phyloP scores from a whole-genome alignment of 2,797 vertebrate species.

The Chelonia mydas region DNA sequence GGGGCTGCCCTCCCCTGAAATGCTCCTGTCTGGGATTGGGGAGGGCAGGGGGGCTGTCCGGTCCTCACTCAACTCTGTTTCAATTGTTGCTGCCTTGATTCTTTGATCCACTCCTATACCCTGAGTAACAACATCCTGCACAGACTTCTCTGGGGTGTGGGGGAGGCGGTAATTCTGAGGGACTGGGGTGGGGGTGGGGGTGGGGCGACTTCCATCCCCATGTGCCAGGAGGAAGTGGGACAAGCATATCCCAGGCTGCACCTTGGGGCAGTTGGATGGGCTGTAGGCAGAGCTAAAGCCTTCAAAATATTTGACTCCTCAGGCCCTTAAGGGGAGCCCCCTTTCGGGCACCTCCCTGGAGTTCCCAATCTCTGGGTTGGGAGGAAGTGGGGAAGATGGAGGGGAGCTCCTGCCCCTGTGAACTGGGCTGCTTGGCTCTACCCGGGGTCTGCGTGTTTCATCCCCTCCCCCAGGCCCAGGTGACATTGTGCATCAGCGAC shows the following conservation, averaged over 20 bases:
- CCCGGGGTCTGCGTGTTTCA: neutral
- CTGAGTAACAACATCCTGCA: neutral
- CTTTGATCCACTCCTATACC: neutral
- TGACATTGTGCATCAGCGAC: neutral
- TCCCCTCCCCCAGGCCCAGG: neutral
- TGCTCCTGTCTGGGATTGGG: neutral
- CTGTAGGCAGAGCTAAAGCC: neutral
- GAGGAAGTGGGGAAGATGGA: no score
- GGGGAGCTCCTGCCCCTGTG: accelerated
- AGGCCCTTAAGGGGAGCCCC: neutral
- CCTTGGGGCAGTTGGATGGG: neutral
- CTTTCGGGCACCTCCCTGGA: neutral
- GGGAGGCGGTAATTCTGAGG: no score
- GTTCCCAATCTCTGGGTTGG: neutral
- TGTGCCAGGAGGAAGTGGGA: neutral
- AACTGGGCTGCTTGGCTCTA: neutral
- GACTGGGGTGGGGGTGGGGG: no score
- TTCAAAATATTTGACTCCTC: neutral
- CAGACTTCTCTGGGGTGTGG: neutral
- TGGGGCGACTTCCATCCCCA: no score
- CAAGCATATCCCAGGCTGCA: neutral
- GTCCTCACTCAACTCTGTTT: no score
- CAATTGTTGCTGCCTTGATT: neutral
- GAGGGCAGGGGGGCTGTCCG: neutral
- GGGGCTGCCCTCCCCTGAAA: neutral